Evolutionary conservation across 2,113 vertebrate genomes (phyloP), one percentile per base, ranked within the genome.

Genomic region (Lota lota): DNA sequence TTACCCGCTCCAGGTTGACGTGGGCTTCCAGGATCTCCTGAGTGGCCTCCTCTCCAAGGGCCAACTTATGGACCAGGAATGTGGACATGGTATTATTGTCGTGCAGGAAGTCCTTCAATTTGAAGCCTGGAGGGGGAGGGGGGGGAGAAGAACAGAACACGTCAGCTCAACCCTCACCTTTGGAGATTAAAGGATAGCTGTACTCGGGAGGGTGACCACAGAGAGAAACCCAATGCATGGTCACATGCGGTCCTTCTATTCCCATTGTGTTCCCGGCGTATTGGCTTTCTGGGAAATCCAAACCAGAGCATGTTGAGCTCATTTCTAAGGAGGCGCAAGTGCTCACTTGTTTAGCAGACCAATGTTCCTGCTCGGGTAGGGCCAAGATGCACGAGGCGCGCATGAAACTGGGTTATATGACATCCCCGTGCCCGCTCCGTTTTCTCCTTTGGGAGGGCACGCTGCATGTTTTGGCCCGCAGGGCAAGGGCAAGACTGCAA

Each of bases 51-150:
- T 84, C 78, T 1, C 95, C 78, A 69, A 98, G 66, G 16, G 94
- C 94, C 6, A 90, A 76, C 57, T 97, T 96, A 3, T 72, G 80
- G 63, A 51, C 68, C 56, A 99, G 93, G 75, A 99, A 98, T 40
- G 74, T 80, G 22, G 95, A 93, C 75, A 99, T 89, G 0, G 92
- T 95, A 86, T 98, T 97, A 1, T 95, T 90, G 79, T 95, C 93
- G 71, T 82, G 77, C 72, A 99, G 91, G 84, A 98, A 98, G 88
- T 98, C 92, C 77, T 88, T 93, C 81, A 99, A 81, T 81, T 92
- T 96, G 84, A 98, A 89, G 67, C 91, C 97, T 99, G 85, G 28
- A 72, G 68, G 75, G 22, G 28, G 40, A 10, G 0, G 85, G 28
- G 73, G 69, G 75, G 33, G 28, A 66, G 22, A 67, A 70, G 53